Conservation (phyloP, 2,797 vertebrate species). For the Balearica regulorum region DNA sequence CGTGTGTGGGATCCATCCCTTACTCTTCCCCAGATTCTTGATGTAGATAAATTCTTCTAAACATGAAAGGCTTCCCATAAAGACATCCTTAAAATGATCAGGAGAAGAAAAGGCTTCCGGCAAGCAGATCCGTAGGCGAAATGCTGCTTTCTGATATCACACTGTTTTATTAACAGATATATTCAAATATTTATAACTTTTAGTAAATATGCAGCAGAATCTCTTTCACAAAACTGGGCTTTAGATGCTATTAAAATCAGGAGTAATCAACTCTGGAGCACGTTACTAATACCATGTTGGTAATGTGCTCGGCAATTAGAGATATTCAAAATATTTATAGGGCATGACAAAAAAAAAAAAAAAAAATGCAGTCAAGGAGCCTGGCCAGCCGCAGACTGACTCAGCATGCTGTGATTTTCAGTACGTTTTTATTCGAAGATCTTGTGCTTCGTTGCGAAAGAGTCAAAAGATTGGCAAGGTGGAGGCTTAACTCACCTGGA, state of each 20-base stretch:
- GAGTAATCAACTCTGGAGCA: not conserved
- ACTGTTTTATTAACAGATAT: not conserved
- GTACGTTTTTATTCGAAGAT: not conserved
- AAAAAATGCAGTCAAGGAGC: not conserved
- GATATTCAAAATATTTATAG: not conserved
- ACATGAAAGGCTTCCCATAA: conserved; percentile 30
- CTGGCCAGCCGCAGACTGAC: not conserved
- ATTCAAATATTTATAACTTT: not conserved
- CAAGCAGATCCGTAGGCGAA: not conserved
- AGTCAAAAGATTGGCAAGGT: not conserved
- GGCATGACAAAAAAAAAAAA: not conserved
- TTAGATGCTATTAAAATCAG: not conserved
- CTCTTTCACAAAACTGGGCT: not conserved
- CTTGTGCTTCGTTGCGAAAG: not conserved
- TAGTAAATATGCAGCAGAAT: not conserved
- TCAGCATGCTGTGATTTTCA: not conserved
- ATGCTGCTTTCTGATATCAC: not conserved
- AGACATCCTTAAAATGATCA: not conserved
- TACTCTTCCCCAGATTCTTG: not conserved
- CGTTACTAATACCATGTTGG: not conserved
- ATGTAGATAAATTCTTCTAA: not conserved
- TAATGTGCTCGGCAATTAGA: not conserved
- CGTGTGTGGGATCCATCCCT: not conserved
- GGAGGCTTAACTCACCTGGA: not conserved
- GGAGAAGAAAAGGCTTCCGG: not conserved